phyloP scores from a whole-genome alignment of 2,888 invertebrate genomes.

The Xestia xanthographa region DNA sequence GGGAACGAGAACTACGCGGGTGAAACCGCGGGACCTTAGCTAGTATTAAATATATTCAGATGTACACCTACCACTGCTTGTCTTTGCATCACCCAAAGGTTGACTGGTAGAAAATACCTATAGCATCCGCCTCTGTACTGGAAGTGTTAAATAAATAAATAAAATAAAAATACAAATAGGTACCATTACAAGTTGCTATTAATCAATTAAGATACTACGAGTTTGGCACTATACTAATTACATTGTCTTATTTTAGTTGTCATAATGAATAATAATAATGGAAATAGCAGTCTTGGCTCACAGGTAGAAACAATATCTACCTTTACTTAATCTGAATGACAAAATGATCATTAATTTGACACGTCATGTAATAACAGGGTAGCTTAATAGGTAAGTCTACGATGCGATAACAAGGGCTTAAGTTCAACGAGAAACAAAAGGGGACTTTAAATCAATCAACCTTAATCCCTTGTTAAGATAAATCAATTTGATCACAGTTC shows the following conservation, averaged over 20 bases:
- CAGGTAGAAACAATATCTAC: background rate
- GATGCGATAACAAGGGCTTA: constrained; percentile 37
- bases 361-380: constrained; percentile 1
- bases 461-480: constrained; percentile 47
- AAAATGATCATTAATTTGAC: constrained; percentile 11
- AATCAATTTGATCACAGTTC: constrained; percentile 50
- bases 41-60: too few species aligned
- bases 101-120: too few species aligned
- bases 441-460: constrained; percentile 52
- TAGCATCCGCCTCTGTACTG: too few species aligned
- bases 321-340: background rate
- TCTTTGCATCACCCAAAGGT: too few species aligned
- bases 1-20: too few species aligned
- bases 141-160: too few species aligned
- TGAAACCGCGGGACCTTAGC: too few species aligned
- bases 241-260: background rate
- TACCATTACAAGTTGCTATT: background rate
- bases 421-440: constrained; percentile 48
- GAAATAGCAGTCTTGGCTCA: background rate
- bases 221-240: background rate
- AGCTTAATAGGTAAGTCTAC: constrained; percentile 9
- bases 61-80: too few species aligned
- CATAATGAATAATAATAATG: background rate
- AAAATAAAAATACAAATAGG: too few species aligned
- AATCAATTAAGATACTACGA: background rate